phyloP scores from a whole-genome alignment of 2,888 invertebrate genomes.

The Nephrotoma flavescens region DNA sequence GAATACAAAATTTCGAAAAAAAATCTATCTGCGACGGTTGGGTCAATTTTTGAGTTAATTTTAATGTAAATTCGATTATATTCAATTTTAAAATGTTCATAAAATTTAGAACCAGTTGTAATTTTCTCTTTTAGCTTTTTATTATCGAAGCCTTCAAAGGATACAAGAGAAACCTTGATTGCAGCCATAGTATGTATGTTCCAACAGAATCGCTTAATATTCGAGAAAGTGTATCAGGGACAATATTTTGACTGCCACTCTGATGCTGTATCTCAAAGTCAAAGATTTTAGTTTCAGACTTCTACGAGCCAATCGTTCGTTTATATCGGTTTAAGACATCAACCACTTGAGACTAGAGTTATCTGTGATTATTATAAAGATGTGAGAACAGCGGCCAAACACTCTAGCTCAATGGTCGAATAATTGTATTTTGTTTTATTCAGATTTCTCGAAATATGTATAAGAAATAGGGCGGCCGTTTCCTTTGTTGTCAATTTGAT shows the following conservation, averaged over 20 bases:
- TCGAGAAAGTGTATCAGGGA: background rate
- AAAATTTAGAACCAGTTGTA: background rate
- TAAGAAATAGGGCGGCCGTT: too few relatives aligned
- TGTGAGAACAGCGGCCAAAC: background rate
- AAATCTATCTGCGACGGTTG: background rate
- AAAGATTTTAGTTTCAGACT: background rate
- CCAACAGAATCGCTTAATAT: background rate
- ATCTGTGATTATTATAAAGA: background rate
- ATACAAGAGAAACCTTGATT: background rate
- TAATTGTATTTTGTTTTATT: too few relatives aligned
- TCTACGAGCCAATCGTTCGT: background rate
- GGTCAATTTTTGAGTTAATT: background rate
- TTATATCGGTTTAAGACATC: background rate
- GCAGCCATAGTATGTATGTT: background rate
- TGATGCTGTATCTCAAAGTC: too few relatives aligned
- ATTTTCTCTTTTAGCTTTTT: background rate
- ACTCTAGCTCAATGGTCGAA: too few relatives aligned
- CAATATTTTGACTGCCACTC: too few relatives aligned
- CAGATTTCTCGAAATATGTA: too few relatives aligned
- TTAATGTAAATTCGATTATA: background rate
- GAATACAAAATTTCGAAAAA: background rate
- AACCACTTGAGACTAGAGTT: background rate
- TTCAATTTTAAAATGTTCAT: background rate
- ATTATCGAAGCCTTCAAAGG: background rate
- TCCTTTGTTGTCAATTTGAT: too few relatives aligned